Conservation (phyloP, 2,797 vertebrate genomes). For the Myotis vivesi region DNA sequence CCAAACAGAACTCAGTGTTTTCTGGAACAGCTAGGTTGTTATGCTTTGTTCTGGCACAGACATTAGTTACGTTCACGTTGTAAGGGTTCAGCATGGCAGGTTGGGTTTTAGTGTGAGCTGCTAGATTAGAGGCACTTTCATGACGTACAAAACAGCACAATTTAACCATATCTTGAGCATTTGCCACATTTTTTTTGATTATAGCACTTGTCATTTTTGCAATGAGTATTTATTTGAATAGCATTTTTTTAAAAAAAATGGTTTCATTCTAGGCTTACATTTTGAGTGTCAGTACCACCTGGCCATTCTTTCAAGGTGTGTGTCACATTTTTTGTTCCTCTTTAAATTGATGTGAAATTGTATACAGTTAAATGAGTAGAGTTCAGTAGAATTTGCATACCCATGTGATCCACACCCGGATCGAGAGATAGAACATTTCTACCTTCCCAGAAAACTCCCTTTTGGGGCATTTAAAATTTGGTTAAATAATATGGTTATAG, state of each 20-base stretch:
- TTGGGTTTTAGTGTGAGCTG: not conserved
- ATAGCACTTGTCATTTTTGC: not conserved
- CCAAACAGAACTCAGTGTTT: not conserved
- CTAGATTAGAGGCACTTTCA: not conserved
- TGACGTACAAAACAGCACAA: not conserved
- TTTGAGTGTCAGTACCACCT: not conserved
- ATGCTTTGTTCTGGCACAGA: not conserved
- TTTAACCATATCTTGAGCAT: not conserved
- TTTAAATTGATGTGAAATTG: not conserved
- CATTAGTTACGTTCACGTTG: not conserved
- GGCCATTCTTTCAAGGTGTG: not conserved
- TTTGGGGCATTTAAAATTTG: slow-evolving; percentile 22
- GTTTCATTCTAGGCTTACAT: slow-evolving; percentile 3
- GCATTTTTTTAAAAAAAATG: not conserved
- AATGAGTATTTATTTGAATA: slow-evolving; percentile 14
- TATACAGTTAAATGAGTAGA: not conserved
- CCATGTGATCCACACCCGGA: not conserved
- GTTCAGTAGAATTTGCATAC: not conserved
- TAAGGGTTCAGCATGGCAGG: not conserved
- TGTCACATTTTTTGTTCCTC: not conserved
- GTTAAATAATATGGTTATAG: not conserved
- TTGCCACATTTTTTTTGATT: not conserved
- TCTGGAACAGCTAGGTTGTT: not conserved
- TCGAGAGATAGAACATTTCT: not conserved
- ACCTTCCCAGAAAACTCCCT: not conserved